Evolutionary conservation across 2,113 vertebrate genomes (phyloP).

Genomic region (Ophiodon elongatus): DNA sequence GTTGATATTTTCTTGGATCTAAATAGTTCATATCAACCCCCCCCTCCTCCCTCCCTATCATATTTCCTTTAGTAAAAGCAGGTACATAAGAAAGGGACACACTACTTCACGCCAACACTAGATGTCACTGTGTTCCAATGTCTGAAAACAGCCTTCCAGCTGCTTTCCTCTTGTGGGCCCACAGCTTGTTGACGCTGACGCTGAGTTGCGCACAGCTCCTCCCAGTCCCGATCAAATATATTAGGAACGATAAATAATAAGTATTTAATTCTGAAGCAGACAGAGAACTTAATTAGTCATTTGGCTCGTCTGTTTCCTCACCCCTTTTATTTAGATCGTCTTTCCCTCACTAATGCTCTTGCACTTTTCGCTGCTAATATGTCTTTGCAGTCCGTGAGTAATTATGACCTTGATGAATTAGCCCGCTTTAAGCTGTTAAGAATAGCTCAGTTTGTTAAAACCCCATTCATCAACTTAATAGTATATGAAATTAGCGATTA

Average conservation of each 20-base stretch:
- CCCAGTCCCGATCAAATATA: not conserved
- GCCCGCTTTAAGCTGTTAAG: slow-evolving; percentile 68
- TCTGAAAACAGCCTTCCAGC: slow-evolving; percentile 6
- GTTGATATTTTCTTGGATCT: not conserved
- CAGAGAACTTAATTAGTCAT: slow-evolving; percentile 15
- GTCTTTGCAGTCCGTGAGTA: slow-evolving; percentile 28
- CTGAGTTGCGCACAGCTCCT: slow-evolving; percentile 8
- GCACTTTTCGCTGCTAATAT: slow-evolving; percentile 20
- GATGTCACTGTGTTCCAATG: slow-evolving; percentile 49
- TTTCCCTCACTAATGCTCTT: slow-evolving; percentile 24
- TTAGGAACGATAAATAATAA: not conserved
- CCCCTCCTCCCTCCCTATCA: not conserved
- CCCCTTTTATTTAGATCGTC: slow-evolving; percentile 18
- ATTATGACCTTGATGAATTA: slow-evolving; percentile 70
- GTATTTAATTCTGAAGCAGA: slow-evolving; percentile 4
- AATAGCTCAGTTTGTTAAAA: slow-evolving; percentile 71
- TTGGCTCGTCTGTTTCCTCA: slow-evolving; percentile 13
- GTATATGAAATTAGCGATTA: slow-evolving; percentile 69
- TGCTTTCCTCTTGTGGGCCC: not conserved
- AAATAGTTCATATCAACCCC: not conserved
- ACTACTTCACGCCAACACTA: slow-evolving; percentile 38
- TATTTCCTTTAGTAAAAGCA: not conserved
- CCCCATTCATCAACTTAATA: slow-evolving; percentile 75
- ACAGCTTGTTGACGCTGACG: slow-evolving; percentile 18
- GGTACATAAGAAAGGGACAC: not conserved